These are phyloP conservation scores for Drosophila serrata DNA, from an alignment of 1,140 invertebrate species.

Conservation along the genomic window DNA sequence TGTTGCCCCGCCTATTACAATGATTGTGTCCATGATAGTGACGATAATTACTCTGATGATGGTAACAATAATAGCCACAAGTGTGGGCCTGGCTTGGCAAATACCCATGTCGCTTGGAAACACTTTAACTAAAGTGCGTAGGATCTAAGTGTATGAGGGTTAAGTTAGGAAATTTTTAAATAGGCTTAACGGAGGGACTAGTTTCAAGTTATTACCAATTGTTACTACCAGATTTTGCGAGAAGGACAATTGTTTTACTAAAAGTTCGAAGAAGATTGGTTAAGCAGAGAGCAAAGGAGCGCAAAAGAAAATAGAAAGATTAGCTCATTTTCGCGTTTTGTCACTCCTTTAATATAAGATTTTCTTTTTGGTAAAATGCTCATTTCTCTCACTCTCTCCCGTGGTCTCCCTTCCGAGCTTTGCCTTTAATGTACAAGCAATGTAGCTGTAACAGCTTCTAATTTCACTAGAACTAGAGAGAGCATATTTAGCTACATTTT, in stretches of 20 bases:
- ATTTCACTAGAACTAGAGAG: not conserved
- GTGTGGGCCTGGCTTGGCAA: slow-evolving; percentile 4
- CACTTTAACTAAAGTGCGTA: slow-evolving; percentile 6
- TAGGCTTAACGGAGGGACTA: too few relatives aligned
- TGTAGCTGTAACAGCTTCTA: not conserved
- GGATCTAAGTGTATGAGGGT: not conserved
- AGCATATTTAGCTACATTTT: too few relatives aligned
- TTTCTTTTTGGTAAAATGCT: not conserved
- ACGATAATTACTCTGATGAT: slow-evolving; percentile 36
- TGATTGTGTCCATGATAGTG: slow-evolving; percentile 43
- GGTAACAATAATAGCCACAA: slow-evolving; percentile 21
- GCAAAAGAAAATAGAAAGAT: too few relatives aligned
- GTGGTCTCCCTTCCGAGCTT: not conserved
- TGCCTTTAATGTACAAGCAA: not conserved
- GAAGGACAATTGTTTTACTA: not conserved
- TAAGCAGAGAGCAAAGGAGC: too few relatives aligned
- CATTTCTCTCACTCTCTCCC: not conserved
- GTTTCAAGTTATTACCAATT: not conserved
- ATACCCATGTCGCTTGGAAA: slow-evolving; percentile 9
- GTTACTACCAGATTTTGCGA: not conserved
- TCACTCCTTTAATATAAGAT: not conserved
- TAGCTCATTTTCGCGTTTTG: too few relatives aligned
- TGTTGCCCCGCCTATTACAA: slow-evolving; percentile 31
- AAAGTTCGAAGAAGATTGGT: not conserved
- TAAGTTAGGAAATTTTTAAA: not conserved